Evolutionary conservation across 1,140 invertebrate genomes (phyloP).

Genomic region (Papilio polytes): DNA sequence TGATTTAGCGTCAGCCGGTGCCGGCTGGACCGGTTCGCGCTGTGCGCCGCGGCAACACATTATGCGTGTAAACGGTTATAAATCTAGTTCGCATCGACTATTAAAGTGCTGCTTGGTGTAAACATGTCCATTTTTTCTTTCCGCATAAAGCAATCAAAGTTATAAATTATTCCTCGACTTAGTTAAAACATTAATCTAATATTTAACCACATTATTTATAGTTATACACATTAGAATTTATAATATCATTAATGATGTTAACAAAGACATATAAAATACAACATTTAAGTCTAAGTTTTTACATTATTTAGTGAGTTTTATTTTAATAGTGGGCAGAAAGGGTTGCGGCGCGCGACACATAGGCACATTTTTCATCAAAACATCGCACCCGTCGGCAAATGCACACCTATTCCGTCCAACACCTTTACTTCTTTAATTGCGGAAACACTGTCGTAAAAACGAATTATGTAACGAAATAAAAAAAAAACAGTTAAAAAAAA

Average conservation of each 20-base stretch:
- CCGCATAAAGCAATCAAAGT: slow-evolving; percentile 1
- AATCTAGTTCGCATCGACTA: slow-evolving; percentile 28
- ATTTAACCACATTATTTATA: not conserved
- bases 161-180: slow-evolving; percentile 1
- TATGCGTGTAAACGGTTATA: slow-evolving; percentile 28
- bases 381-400: slow-evolving; percentile 63
- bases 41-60: slow-evolving; percentile 2
- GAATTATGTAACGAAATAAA: not conserved
- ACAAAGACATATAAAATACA: not conserved
- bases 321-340: slow-evolving; percentile 18
- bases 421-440: slow-evolving; percentile 41
- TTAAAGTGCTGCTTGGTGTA: slow-evolving; percentile 16
- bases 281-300: not conserved
- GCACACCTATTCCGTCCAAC: slow-evolving; percentile 47
- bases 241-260: not conserved
- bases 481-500: not conserved
- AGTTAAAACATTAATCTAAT: slow-evolving; percentile 13
- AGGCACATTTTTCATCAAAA: slow-evolving; percentile 79
- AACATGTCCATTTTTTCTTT: slow-evolving; percentile 22
- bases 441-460: slow-evolving; percentile 18
- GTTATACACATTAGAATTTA: not conserved
- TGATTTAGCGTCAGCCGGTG: not conserved
- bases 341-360: slow-evolving; percentile 56
- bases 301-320: slow-evolving; percentile 5
- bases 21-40: slow-evolving; percentile 29